phyloP scores from a whole-genome alignment of 1,140 invertebrate species.

The Lepidurus couesii region DNA sequence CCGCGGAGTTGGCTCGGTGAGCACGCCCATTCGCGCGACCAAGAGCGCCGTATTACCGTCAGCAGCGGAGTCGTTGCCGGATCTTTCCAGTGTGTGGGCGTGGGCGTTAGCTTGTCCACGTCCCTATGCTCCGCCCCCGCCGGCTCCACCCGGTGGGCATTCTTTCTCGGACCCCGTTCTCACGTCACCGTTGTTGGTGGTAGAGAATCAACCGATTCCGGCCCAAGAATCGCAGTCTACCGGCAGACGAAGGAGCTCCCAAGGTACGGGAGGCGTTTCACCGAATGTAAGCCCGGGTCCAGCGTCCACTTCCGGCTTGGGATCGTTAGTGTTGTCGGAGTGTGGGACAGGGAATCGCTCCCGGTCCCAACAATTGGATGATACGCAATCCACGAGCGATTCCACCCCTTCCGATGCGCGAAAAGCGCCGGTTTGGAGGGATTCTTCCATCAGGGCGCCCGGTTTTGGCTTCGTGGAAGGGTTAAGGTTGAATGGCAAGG shows the following conservation, averaged over 20 bases:
- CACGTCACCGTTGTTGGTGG: not conserved
- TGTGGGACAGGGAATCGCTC: not conserved
- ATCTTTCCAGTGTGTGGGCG: conserved; percentile 39
- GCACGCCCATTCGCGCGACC: not conserved
- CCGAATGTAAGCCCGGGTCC: not conserved
- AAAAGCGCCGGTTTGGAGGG: not conserved
- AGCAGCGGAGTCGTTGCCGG: conserved; percentile 46
- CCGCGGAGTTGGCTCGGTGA: not conserved
- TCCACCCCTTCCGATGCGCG: conserved; percentile 3
- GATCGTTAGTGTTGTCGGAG: conserved; percentile 24
- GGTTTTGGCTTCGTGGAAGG: not conserved
- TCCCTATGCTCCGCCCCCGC: not conserved
- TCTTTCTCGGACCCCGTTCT: not conserved
- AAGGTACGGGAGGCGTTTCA: not conserved
- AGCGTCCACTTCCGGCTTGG: conserved; percentile 27
- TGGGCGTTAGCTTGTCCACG: not conserved
- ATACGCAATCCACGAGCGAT: conserved; percentile 17
- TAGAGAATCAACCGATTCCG: not conserved
- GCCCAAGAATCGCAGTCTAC: conserved; percentile 35
- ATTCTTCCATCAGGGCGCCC: conserved; percentile 20
- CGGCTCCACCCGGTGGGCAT: not conserved
- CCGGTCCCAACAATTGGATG: conserved; percentile 9
- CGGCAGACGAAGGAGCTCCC: conserved; percentile 4
- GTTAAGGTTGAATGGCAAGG: not conserved
- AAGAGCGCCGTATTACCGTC: not conserved